These are phyloP conservation scores for Ciconia boyciana DNA, from an alignment of 2,113 vertebrate species.

Conservation along the genomic window DNA sequence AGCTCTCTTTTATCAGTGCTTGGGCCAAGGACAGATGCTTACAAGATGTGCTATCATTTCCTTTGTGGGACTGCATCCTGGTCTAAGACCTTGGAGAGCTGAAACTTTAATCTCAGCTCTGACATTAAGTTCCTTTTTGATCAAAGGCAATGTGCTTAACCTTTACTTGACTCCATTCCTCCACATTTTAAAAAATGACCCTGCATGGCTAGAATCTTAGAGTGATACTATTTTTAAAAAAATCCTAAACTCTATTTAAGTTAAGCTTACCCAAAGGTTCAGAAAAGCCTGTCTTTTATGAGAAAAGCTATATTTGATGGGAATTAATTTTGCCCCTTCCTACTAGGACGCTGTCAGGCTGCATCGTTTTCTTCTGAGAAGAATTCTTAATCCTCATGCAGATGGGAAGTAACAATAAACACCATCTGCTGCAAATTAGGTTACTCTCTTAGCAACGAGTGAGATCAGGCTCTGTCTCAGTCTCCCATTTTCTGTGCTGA, in stretches of 20 bases:
- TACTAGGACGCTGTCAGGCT: conserved; percentile 7
- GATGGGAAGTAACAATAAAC: conserved; percentile 68
- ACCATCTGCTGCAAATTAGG: conserved; percentile 65
- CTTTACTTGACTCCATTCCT: background rate
- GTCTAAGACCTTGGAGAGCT: background rate
- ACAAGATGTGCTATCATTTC: background rate
- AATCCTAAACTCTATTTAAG: background rate
- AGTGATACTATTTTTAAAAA: background rate
- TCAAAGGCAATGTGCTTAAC: background rate
- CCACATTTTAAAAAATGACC: background rate
- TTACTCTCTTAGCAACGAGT: conserved; percentile 61
- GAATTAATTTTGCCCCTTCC: conserved; percentile 18
- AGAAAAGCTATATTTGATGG: background rate
- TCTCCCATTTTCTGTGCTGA: conserved; percentile 30
- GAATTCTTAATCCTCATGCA: conserved; percentile 57
- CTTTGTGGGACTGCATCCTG: background rate
- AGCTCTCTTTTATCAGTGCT: background rate
- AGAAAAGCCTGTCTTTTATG: background rate
- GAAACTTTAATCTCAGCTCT: background rate
- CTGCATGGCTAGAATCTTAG: background rate
- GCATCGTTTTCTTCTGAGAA: conserved; percentile 26
- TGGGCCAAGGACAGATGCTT: background rate
- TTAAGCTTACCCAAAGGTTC: background rate
- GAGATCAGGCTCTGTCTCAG: background rate
- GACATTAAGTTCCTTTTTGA: background rate